Evolutionary conservation across 1,140 invertebrate species (phyloP), one percentile per base, ranked within the genome.

Genomic region (Drosophila lowei): DNA sequence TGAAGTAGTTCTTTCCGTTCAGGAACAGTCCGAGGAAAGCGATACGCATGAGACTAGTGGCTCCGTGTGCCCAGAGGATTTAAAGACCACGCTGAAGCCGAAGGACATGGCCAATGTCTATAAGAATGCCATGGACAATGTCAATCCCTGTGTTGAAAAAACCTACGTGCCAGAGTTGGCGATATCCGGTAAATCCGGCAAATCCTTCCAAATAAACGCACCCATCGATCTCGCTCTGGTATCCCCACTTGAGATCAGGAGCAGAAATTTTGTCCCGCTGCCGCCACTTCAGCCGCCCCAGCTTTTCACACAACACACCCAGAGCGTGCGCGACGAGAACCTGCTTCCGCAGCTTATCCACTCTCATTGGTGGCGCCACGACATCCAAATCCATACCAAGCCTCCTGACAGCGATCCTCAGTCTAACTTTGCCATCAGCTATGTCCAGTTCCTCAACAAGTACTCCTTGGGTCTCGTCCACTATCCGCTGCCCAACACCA

Each of bases 391-490:
- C 2, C 34, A 55, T 21, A 52, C 59, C 2, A 13, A 56, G 59
- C 72, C 61, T 2, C 2, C 46, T 0, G 41, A 38, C 4, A 15
- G 16, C 2, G 30, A 47, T 15, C 63, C 43, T 0, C 28, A 67
- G 11, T 63, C 71, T 0, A 91, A 91, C 50, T 91, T 91, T 44
- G 79, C 76, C 23, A 46, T 68, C 25, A 53, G 50, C 23, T 86
- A 78, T 43, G 46, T 67, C 8, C 64, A 72, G 48, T 66, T 66
- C 28, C 0, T 86, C 8, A 83, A 75, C 13, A 15, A 49, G n/a
- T 47, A 47, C 0, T 30, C 57, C 0, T 25, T 55, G 6, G 55
- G 71, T 6, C 11, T 83, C 4, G 6, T 74, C 0, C 49, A 59
- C 0, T 34, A 70, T 7, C 25, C 52, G 13, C 15, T 68, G 58